Evolutionary conservation across 2,888 invertebrate genomes (phyloP).

Genomic region (Drosophila antonietae): DNA sequence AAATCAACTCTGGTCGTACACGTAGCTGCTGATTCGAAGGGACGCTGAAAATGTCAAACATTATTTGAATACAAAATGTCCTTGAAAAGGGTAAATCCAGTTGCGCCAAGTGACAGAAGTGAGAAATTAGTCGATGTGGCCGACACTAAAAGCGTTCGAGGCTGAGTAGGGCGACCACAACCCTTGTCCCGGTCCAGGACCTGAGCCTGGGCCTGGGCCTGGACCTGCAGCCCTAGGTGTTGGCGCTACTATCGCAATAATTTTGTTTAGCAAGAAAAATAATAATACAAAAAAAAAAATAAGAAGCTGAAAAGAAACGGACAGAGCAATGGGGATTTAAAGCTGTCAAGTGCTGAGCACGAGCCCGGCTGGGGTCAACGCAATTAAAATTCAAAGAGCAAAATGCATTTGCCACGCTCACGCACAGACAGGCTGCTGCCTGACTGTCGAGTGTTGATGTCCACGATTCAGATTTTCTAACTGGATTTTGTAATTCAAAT

Average conservation of each 20-base stretch:
- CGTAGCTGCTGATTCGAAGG: slow-evolving; percentile 49
- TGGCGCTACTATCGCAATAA: slow-evolving; percentile 20
- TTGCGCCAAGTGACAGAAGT: slow-evolving; percentile 73
- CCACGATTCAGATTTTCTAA: slow-evolving; percentile 28
- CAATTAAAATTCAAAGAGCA: slow-evolving; percentile 74
- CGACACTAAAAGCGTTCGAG: slow-evolving; percentile 66
- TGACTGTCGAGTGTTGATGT: slow-evolving; percentile 6
- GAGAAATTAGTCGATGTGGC: slow-evolving; percentile 80
- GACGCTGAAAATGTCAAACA: slow-evolving; percentile 66
- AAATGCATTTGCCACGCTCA: slow-evolving; percentile 68
- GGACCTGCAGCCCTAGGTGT: background rate
- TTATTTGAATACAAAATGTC: slow-evolving; percentile 80
- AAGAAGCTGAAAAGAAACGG: background rate
- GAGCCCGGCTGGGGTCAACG: slow-evolving; percentile 39
- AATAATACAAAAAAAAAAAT: background rate
- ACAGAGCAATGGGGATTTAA: background rate
- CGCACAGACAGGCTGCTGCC: slow-evolving; percentile 23
- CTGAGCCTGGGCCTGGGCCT: background rate
- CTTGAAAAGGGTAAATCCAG: slow-evolving; percentile 69
- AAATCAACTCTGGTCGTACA: slow-evolving; percentile 34
- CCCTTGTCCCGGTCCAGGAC: slow-evolving; percentile 18
- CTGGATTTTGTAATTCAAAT: slow-evolving; percentile 47
- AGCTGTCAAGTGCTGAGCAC: slow-evolving; percentile 30
- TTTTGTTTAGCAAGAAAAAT: slow-evolving; percentile 16
- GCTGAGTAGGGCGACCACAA: slow-evolving; percentile 49